These are phyloP conservation scores for Rhinichthys osculus DNA, from an alignment of 2,797 vertebrate species.

Conservation along the genomic window DNA sequence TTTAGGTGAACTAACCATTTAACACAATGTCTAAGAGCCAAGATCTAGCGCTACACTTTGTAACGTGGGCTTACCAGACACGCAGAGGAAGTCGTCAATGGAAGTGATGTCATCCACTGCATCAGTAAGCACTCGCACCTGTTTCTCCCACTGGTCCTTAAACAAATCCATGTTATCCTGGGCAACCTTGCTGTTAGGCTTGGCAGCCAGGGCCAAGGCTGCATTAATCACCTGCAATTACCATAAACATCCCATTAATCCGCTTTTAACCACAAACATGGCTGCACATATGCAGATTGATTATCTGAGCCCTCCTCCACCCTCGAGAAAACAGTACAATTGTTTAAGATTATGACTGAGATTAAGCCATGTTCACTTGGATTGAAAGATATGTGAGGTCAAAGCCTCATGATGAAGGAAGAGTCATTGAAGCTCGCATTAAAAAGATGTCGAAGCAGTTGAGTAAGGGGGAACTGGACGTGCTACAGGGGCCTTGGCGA, in stretches of 20 bases:
- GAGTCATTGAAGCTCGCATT: constrained; percentile 67
- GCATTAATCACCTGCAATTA: constrained; percentile 96
- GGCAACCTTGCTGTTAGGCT: constrained; percentile 97
- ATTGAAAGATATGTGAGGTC: constrained; percentile 59
- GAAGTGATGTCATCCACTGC: constrained; percentile 99
- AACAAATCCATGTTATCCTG: constrained; percentile 99
- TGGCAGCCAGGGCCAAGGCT: constrained; percentile 92
- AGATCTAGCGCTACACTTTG: neutral
- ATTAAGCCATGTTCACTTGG: constrained; percentile 67
- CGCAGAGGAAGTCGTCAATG: constrained; percentile 97
- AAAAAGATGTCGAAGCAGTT: constrained; percentile 60
- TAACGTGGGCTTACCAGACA: constrained; percentile 85
- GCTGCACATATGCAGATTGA: neutral
- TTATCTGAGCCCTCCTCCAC: neutral
- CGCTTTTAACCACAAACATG: constrained; percentile 65
- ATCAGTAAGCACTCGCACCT: constrained; percentile 96
- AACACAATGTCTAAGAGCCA: neutral
- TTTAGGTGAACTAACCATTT: neutral
- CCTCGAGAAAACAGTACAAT: constrained; percentile 55
- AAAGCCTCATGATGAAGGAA: constrained; percentile 68
- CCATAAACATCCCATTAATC: constrained; percentile 76
- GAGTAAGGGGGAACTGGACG: neutral
- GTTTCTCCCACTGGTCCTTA: constrained; percentile 99
- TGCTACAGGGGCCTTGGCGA: neutral
- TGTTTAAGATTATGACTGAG: constrained; percentile 61